phyloP scores from a whole-genome alignment of 2,888 invertebrate genomes.

The Ferrisia virgata region DNA sequence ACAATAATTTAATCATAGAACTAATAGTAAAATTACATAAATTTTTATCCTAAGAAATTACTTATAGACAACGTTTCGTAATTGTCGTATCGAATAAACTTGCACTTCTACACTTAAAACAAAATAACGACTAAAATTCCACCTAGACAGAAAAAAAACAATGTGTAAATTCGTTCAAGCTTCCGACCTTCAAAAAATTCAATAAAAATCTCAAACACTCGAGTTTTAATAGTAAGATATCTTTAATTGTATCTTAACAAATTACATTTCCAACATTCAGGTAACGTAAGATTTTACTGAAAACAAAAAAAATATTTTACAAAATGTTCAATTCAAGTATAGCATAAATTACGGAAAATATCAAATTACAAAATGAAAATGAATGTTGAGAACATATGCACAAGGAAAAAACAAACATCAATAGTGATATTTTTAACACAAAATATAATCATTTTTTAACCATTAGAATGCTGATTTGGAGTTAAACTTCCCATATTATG shows the following conservation, averaged over 20 bases:
- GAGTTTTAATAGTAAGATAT: background rate
- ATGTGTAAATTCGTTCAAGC: background rate
- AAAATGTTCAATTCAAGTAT: background rate
- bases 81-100: background rate
- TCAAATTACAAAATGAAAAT: background rate
- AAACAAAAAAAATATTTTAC: background rate
- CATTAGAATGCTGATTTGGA: constrained; percentile 59
- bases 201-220: background rate
- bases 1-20: no score
- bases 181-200: background rate
- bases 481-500: constrained; percentile 58
- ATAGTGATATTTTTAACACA: background rate
- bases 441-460: background rate
- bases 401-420: background rate
- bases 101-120: background rate
- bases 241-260: background rate
- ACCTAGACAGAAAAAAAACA: background rate
- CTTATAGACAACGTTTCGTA: background rate
- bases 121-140: background rate
- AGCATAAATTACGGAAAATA: background rate
- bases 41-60: background rate
- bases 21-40: background rate
- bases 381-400: background rate
- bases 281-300: background rate
- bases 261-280: background rate